phyloP scores from a whole-genome alignment of 2,888 invertebrate genomes.

The Exephanes ischioxanthus region DNA sequence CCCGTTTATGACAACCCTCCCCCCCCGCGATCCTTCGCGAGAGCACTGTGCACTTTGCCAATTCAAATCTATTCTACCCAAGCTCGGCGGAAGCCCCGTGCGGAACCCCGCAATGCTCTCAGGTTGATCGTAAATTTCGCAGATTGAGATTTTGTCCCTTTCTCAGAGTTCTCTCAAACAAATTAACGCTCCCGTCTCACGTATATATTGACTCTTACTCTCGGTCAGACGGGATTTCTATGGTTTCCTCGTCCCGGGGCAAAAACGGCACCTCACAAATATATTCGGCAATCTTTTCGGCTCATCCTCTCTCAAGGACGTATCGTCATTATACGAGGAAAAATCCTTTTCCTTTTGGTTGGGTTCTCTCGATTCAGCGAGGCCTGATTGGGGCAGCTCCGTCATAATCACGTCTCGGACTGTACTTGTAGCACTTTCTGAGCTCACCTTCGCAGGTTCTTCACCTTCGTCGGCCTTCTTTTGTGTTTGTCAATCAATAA shows the following conservation, averaged over 20 bases:
- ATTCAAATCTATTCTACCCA: conserved; percentile 47
- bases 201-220: conserved; percentile 42
- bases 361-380: too few species aligned
- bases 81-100: conserved; percentile 36
- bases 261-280: conserved; percentile 25
- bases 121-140: conserved; percentile 61
- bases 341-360: too few species aligned
- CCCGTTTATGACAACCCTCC: conserved; percentile 36
- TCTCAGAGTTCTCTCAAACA: neutral
- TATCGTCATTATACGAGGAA: neutral
- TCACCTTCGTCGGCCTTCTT: too few species aligned
- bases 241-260: neutral
- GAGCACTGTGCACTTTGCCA: conserved; percentile 61
- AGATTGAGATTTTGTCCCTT: conserved; percentile 15
- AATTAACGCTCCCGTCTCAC: conserved; percentile 16
- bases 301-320: conserved; percentile 35
- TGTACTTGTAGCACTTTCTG: too few species aligned
- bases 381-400: too few species aligned
- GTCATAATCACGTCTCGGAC: too few species aligned
- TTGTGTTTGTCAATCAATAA: too few species aligned
- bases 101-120: conserved; percentile 64
- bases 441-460: too few species aligned
- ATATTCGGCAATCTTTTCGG: neutral
- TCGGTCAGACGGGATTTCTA: conserved; percentile 8
- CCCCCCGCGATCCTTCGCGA: conserved; percentile 53